Percentiles rank a stretch among this genome's conserved stretches.
phyloP scores from a whole-genome alignment of 2,797 vertebrate genomes.

The Pristis pectinata region DNA sequence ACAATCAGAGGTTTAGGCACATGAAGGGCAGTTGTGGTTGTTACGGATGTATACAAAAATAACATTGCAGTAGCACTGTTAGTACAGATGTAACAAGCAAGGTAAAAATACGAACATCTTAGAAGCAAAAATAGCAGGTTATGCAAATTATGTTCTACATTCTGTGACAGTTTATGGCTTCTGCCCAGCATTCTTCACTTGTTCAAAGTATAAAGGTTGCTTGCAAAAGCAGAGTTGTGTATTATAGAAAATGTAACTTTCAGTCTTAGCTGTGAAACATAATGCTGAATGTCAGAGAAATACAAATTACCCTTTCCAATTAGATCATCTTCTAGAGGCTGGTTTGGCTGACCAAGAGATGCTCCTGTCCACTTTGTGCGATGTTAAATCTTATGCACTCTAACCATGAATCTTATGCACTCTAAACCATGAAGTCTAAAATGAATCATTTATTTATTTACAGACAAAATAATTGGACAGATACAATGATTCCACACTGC shows the following conservation, averaged over 20 bases:
- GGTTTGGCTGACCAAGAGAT: background rate
- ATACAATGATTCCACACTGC: background rate
- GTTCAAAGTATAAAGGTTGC: background rate
- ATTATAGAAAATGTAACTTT: background rate
- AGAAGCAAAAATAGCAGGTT: background rate
- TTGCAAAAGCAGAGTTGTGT: background rate
- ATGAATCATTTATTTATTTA: background rate
- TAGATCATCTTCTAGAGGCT: background rate
- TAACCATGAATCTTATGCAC: background rate
- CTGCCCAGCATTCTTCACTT: background rate
- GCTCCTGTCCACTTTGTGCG: background rate
- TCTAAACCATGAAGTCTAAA: too few species aligned
- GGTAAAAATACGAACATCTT: too few species aligned
- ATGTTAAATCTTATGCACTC: background rate
- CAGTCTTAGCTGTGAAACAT: background rate
- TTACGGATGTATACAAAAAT: background rate
- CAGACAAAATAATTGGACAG: background rate
- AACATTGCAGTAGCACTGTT: background rate
- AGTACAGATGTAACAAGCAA: background rate
- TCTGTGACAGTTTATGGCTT: background rate
- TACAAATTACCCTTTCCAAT: background rate
- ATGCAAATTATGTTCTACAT: background rate
- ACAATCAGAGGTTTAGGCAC: background rate
- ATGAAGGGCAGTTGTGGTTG: background rate
- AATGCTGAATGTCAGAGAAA: background rate